These are phyloP conservation scores for Tenthredo amoena DNA, from an alignment of 2,888 invertebrate species.

Conservation along the genomic window DNA sequence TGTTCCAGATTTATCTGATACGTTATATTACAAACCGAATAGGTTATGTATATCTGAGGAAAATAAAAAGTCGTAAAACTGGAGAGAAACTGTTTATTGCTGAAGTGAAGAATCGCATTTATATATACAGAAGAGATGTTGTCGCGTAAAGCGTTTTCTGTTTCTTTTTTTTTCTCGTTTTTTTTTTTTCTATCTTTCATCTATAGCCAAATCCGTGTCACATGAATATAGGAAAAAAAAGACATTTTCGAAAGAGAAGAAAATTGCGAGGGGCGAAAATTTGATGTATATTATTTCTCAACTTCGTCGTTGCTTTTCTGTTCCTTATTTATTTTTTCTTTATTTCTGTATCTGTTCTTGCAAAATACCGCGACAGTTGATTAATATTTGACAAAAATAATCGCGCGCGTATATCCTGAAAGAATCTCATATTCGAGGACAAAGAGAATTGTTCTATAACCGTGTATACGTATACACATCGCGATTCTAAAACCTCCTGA, in stretches of 20 bases:
- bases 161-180: neutral
- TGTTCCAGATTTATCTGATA: slow-evolving; percentile 18
- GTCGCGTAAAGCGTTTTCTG: neutral
- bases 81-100: neutral
- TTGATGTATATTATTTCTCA: no score
- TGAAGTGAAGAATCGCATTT: neutral
- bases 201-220: neutral
- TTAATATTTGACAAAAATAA: neutral
- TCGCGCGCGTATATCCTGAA: neutral
- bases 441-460: neutral
- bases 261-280: no score
- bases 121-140: neutral
- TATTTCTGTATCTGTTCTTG: neutral
- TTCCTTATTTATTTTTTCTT: neutral
- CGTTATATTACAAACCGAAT: neutral
- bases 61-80: neutral
- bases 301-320: neutral
- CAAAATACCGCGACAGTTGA: neutral
- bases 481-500: neutral
- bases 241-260: no score
- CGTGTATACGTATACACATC: neutral
- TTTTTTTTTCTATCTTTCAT: neutral
- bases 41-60: neutral
- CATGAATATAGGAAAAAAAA: neutral
- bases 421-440: neutral